These are phyloP conservation scores for Apostichopus leukothele DNA, from an alignment of 53 echinoderm and acorn worm genomes.

Conservation along the genomic window DNA sequence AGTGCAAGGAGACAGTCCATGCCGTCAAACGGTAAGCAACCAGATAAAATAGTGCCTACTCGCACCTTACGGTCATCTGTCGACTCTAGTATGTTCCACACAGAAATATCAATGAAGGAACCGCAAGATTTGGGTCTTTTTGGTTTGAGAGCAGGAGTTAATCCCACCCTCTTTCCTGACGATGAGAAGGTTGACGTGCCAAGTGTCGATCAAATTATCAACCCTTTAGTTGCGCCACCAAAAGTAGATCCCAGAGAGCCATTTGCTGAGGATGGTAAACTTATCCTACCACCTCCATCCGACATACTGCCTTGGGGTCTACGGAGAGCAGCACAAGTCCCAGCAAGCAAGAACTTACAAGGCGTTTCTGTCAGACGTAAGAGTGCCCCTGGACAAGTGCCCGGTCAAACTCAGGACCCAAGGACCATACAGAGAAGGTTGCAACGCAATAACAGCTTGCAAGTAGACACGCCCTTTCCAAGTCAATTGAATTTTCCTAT, in stretches of 20 bases:
- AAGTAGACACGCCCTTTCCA: neutral
- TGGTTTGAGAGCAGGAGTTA: neutral
- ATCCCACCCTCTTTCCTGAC: neutral
- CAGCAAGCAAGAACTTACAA: neutral
- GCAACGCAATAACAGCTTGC: conserved; percentile 19
- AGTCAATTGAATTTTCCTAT: conserved; percentile 18
- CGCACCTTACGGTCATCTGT: neutral
- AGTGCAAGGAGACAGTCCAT: conserved; percentile 3
- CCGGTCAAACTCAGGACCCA: neutral
- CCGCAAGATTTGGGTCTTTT: neutral
- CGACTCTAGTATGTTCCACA: neutral
- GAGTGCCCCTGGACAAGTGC: conserved; percentile 10
- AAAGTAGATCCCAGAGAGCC: neutral
- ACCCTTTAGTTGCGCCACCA: neutral
- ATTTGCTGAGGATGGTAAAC: neutral
- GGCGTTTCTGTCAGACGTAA: neutral
- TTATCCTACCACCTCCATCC: neutral
- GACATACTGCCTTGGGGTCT: neutral
- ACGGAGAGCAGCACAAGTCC: neutral
- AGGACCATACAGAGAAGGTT: neutral
- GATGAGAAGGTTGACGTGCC: neutral
- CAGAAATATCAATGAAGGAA: neutral
- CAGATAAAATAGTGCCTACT: neutral
- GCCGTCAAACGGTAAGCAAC: neutral
- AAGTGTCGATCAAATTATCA: conserved; percentile 2